Evolutionary conservation across 2,888 invertebrate species (phyloP), one percentile per base, ranked within the genome.

Genomic region (Cordilura impudica): DNA sequence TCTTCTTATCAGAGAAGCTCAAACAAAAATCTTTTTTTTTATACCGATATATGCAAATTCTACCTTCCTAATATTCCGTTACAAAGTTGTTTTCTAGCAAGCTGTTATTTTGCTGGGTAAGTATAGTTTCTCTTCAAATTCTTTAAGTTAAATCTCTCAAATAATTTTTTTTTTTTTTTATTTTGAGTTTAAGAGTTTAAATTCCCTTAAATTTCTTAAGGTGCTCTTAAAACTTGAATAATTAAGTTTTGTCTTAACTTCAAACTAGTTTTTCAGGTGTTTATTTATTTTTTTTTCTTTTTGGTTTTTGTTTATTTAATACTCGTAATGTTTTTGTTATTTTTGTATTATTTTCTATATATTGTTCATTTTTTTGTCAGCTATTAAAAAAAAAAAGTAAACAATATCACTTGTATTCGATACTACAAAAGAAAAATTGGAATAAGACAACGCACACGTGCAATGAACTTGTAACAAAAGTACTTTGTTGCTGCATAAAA

Each of bases 261-360:
- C 47, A 74, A 79, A 79, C 79, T 63, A 66, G 79, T 79, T 75
- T 79, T 79, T 79, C 79, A 79, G 79, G 79, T 79, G 79, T 79
- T 78, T 78, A 45, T 18, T 4, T 47, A 12, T 63, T 49, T 35
- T 19, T 51, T 49, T 67, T 73, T 56, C 63, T 21, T 47, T 54
- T 63, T 49, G 19, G 21, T 45, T 29, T 53, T 4, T 26, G 16
- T 2, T 43, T n/a, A n/a, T n/a, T n/a, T n/a, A n/a, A n/a, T n/a
- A n/a, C n/a, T n/a, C n/a, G n/a, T n/a, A n/a, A 23, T 45, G 16
- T 56, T 21, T 39, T 39, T 18, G 53, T 71, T 12, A 21, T 60
- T 51, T 51, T 19, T 29, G 21, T 54, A 7, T 10, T 45, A 63
- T 12, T 35, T 16, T 49, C 18, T 21, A 3, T 14, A 7, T 14